phyloP scores from a whole-genome alignment of 2,113 vertebrate genomes.

The Damaliscus lunatus region DNA sequence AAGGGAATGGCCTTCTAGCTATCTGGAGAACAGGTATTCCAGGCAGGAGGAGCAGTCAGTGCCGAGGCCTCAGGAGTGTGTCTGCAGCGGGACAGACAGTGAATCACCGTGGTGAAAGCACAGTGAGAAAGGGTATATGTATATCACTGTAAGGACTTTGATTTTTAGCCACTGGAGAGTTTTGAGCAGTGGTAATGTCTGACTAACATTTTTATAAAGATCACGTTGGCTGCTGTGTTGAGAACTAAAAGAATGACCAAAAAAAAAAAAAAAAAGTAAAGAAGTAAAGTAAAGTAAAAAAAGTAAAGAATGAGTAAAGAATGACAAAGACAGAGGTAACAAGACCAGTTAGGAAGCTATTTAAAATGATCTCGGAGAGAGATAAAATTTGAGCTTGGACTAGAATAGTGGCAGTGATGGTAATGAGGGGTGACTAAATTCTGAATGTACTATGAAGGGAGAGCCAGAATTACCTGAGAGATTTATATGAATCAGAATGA shows the following conservation, averaged over 20 bases:
- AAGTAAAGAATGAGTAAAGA: neutral
- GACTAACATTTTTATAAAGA: neutral
- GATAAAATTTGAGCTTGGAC: neutral
- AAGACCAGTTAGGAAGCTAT: neutral
- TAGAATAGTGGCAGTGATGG: neutral
- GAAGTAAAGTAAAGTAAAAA: neutral
- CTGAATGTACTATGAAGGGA: neutral
- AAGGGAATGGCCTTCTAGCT: neutral
- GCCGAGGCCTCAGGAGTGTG: neutral
- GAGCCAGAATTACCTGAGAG: neutral
- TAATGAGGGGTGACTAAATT: neutral
- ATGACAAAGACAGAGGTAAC: neutral
- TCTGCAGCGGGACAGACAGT: neutral
- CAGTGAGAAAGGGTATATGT: neutral
- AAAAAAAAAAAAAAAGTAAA: neutral
- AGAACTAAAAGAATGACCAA: neutral
- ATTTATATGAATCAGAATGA: neutral
- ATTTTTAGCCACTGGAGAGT: neutral
- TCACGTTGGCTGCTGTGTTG: neutral
- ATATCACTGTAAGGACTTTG: neutral
- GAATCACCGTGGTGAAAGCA: neutral
- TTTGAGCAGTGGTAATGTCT: neutral
- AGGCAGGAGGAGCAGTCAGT: neutral
- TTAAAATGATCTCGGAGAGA: neutral
- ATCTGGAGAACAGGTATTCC: neutral